Evolutionary conservation across 2,888 invertebrate genomes (phyloP).

Genomic region (Limnephilus marmoratus): DNA sequence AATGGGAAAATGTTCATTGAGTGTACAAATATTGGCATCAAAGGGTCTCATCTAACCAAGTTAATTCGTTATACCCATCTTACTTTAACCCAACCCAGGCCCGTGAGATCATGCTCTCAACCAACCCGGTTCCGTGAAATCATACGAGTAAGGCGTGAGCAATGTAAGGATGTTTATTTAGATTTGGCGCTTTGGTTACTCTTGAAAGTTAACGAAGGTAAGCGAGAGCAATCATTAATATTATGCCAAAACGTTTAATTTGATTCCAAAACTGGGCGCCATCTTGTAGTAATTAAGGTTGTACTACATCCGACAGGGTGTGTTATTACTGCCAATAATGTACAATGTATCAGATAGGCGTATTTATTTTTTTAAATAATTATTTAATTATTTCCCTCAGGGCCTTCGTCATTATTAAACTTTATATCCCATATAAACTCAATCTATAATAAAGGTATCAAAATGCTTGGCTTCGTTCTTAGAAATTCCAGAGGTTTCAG

Average conservation of each 20-base stretch:
- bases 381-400: too few relatives aligned
- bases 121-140: not conserved
- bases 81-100: not conserved
- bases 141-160: not conserved
- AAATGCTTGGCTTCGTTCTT: too few relatives aligned
- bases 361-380: not conserved
- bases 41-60: constrained; percentile 1
- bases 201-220: constrained; percentile 22
- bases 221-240: not conserved
- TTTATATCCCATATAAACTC: too few relatives aligned
- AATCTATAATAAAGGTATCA: too few relatives aligned
- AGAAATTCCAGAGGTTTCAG: too few relatives aligned
- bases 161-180: not conserved
- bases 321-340: not conserved
- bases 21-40: constrained; percentile 6
- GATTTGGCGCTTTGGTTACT: constrained; percentile 10
- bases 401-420: too few relatives aligned
- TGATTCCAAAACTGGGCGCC: constrained; percentile 10
- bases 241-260: constrained; percentile 20
- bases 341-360: not conserved
- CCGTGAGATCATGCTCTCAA: not conserved
- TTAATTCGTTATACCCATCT: not conserved
- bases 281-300: constrained; percentile 31
- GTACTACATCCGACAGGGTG: not conserved
- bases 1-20: constrained; percentile 11